These are phyloP conservation scores for Sarcophaga rosellei DNA, from an alignment of 2,888 invertebrate species.

Conservation along the genomic window DNA sequence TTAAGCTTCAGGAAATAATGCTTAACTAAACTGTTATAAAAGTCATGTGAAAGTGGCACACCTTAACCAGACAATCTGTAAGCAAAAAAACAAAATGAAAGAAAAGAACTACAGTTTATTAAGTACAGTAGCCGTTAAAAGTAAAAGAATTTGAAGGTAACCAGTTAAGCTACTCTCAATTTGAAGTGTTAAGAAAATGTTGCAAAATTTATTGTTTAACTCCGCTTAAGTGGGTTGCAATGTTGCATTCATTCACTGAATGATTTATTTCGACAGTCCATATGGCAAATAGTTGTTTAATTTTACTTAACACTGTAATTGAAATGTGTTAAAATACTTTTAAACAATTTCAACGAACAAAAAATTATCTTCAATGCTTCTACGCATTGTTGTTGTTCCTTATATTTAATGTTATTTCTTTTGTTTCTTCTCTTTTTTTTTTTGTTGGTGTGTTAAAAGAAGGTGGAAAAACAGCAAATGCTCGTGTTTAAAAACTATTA, in stretches of 20 bases:
- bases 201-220: too few relatives aligned
- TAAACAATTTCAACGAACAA: neutral
- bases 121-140: constrained; percentile 28
- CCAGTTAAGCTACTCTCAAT: too few relatives aligned
- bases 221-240: too few relatives aligned
- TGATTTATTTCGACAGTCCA: neutral
- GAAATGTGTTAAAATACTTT: neutral
- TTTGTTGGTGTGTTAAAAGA: constrained; percentile 17
- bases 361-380: neutral
- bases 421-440: neutral
- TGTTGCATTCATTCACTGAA: too few relatives aligned
- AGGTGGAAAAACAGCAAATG: constrained; percentile 44
- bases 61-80: constrained; percentile 17
- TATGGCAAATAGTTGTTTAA: neutral
- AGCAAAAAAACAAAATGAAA: neutral
- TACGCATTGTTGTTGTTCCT: constrained; percentile 22
- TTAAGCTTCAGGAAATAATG: neutral
- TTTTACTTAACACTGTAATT: constrained; percentile 7
- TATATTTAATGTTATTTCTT: neutral
- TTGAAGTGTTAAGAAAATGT: too few relatives aligned
- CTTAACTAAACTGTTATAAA: neutral
- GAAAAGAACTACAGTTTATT: neutral
- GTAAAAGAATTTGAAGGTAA: neutral
- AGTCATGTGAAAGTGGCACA: constrained; percentile 42
- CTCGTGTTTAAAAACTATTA: constrained; percentile 63